Evolutionary conservation across 2,797 vertebrate species (phyloP).

Genomic region (Aldrovandia affinis): DNA sequence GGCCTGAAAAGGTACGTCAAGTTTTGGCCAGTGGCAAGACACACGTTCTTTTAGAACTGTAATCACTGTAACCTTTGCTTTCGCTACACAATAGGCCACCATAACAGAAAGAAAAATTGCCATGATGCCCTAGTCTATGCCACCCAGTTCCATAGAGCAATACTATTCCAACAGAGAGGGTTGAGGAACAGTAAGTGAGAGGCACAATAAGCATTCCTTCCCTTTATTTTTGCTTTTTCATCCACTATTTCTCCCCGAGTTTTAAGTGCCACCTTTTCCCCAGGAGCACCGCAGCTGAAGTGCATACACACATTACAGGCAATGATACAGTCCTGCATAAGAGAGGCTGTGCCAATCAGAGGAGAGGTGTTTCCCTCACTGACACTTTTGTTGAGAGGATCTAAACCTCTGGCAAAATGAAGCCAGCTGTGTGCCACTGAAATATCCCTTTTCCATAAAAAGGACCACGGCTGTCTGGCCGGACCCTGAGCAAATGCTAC

Average conservation of each 20-base stretch:
- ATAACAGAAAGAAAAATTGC: neutral
- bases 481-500: neutral
- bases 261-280: neutral
- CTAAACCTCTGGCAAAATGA: neutral
- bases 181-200: neutral
- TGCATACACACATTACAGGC: no score
- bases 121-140: neutral
- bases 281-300: no score
- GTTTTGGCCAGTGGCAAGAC: constrained; percentile 30
- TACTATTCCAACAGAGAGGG: neutral
- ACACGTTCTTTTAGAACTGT: constrained; percentile 26
- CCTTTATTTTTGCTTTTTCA: neutral
- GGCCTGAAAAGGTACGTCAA: constrained; percentile 57
- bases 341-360: no score
- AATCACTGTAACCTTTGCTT: constrained; percentile 22
- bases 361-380: no score
- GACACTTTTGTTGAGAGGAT: no score
- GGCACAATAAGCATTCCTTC: neutral
- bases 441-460: neutral
- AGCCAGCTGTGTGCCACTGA: neutral
- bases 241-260: neutral
- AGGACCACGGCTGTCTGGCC: neutral
- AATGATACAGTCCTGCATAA: no score
- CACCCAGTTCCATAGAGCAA: neutral
- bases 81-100: constrained; percentile 26